phyloP scores from a whole-genome alignment of 2,888 invertebrate species.

The Caenorhabditis becei region DNA sequence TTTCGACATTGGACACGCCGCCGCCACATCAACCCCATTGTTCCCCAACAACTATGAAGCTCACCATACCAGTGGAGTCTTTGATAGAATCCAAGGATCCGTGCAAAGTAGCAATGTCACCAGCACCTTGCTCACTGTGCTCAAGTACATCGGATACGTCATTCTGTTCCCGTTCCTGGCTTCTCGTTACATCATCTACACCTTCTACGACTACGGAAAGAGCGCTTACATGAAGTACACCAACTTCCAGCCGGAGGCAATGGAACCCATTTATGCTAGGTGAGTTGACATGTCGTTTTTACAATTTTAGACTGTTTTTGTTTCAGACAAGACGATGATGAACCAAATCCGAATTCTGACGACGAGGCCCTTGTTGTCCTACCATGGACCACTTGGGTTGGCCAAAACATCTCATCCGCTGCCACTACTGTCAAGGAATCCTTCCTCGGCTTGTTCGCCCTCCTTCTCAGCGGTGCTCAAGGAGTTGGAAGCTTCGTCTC shows the following conservation, averaged over 20 bases:
- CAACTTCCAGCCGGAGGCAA: conserved; percentile 8
- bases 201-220: conserved; percentile 32
- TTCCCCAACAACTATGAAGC: not conserved
- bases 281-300: no score
- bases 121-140: not conserved
- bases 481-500: not conserved
- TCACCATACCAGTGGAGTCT: not conserved
- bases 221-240: conserved; percentile 32
- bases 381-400: conserved; percentile 6
- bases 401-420: not conserved
- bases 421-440: conserved; percentile 1
- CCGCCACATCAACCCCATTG: conserved; percentile 39
- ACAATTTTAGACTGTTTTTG: no score
- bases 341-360: not conserved
- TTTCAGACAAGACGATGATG: conserved; percentile 22
- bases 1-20: conserved; percentile 31
- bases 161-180: conserved; percentile 27
- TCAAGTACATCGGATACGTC: conserved; percentile 15
- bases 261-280: conserved; percentile 38
- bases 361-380: not conserved
- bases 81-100: not conserved
- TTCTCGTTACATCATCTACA: conserved; percentile 21
- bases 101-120: not conserved
- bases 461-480: not conserved
- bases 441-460: not conserved